Evolutionary conservation across 1,140 invertebrate genomes (phyloP).

Genomic region (Drosophila nigromelanica): DNA sequence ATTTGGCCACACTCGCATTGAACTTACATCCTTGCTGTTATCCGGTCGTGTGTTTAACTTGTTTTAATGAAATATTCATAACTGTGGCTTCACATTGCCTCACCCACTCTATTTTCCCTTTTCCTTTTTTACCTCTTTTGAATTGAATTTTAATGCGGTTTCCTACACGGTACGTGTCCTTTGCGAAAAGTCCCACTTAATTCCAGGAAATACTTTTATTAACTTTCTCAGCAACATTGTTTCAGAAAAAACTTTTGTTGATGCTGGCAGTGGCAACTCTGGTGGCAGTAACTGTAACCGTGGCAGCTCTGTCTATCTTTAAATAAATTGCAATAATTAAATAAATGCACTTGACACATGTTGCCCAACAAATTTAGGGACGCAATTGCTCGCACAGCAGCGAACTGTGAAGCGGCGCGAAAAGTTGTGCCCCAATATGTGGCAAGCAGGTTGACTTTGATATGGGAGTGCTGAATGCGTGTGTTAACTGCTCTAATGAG

Average conservation of each 20-base stretch:
- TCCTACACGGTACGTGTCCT: neutral
- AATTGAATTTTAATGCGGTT: constrained; percentile 12
- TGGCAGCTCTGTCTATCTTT: neutral
- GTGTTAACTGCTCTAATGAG: constrained; percentile 12
- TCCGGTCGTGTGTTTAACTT: constrained; percentile 53
- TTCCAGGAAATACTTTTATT: constrained; percentile 5
- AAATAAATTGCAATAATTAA: constrained; percentile 68
- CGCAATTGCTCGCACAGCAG: constrained; percentile 26
- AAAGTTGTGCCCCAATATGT: constrained; percentile 17
- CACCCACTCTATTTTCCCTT: too few relatives aligned
- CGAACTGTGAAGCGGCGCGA: neutral
- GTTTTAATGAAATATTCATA: constrained; percentile 67
- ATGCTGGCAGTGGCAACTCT: neutral
- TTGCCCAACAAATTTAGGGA: constrained; percentile 36
- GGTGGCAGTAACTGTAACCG: neutral
- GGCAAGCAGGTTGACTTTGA: constrained; percentile 23
- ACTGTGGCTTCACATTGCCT: neutral
- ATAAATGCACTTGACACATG: constrained; percentile 64
- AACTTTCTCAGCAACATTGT: neutral
- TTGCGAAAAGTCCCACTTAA: constrained; percentile 1
- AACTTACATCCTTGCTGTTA: neutral
- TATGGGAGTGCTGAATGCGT: constrained; percentile 10
- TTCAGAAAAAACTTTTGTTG: neutral
- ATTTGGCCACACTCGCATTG: constrained; percentile 2
- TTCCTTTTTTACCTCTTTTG: neutral